Base-by-base conservation (phyloP, 1,140 invertebrate genomes). In the Monomorium pharaonis region DNA sequence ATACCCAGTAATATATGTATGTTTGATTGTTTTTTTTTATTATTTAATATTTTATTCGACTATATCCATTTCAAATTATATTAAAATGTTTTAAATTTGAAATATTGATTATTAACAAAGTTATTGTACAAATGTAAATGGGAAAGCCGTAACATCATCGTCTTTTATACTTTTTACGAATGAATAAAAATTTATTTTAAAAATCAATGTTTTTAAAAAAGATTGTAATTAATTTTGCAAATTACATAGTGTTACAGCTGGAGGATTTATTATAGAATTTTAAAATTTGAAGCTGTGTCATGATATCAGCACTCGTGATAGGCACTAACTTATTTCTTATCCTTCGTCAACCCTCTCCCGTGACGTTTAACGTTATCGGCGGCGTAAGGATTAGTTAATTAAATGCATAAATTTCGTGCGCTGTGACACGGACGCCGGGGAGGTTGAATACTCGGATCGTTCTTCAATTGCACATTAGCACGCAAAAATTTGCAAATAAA, bases 391-490 rank as follows among this genome's bases (percentile, higher is more conserved):
- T 74, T 83, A 74, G 78, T 58, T 83, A 60, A 74, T 83, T 83
- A 83, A 83, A 83, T 74, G 78, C 78, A 83, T 83, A 83, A 83
- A 83, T 83, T 83, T 83, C 54, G 78, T 83, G 78, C 78, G 67
- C 37, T 42, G 37, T 44, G 49, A 72, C 78, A 21, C 24, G 67
- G 33, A 81, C 65, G 51, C 37, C 27, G 33, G 18, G 24, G 51
- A 37, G n/a, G 37, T 27, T 72, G n/a, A 83, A 83, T 74, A 83
- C 60, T 83, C 51, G 67, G 30, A 58, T 83, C 42, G 42, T 58
- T 58, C 24, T 83, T 58, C 54, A 83, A 74, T 74, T 83, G 67
- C 67, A 27, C 24, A 83, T 83, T 74, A 83, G 24, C 67, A 83
- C 78, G 78, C 78, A 83, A 74, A 83, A 83, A 83, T 83, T 83